These are phyloP conservation scores for Phylloscopus trochiloides DNA, from an alignment of 2,113 vertebrate genomes.

Conservation along the genomic window DNA sequence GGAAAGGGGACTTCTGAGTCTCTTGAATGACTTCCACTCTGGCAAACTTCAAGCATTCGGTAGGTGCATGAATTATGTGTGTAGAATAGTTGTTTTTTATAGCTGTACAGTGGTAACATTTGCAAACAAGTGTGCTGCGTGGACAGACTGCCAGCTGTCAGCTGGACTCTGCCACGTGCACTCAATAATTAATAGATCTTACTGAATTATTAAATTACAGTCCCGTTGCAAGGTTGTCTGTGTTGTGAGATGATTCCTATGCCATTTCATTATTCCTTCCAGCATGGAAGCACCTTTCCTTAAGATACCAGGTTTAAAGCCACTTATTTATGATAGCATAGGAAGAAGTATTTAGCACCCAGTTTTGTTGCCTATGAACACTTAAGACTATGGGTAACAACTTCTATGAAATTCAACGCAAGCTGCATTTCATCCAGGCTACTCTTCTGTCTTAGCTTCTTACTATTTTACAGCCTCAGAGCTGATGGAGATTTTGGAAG, in stretches of 20 bases:
- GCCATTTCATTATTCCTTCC: background rate
- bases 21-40: slow-evolving; percentile 97
- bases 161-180: background rate
- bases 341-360: background rate
- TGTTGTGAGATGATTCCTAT: background rate
- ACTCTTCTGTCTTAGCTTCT: background rate
- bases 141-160: background rate
- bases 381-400: background rate
- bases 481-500: background rate
- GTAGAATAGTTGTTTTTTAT: background rate
- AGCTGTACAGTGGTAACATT: background rate
- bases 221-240: background rate
- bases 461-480: background rate
- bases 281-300: background rate
- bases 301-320: background rate
- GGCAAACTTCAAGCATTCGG: slow-evolving; percentile 97
- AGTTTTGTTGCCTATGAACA: background rate
- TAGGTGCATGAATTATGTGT: slow-evolving; percentile 32
- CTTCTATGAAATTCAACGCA: background rate
- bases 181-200: background rate
- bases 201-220: background rate
- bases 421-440: background rate
- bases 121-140: background rate
- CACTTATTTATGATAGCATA: background rate
- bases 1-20: slow-evolving; percentile 94